A percentile compares a stretch with the other conserved stretches of the same genome.
These are phyloP conservation scores for Procambarus clarkii DNA, from an alignment of 1,140 invertebrate genomes.

Conservation along the genomic window DNA sequence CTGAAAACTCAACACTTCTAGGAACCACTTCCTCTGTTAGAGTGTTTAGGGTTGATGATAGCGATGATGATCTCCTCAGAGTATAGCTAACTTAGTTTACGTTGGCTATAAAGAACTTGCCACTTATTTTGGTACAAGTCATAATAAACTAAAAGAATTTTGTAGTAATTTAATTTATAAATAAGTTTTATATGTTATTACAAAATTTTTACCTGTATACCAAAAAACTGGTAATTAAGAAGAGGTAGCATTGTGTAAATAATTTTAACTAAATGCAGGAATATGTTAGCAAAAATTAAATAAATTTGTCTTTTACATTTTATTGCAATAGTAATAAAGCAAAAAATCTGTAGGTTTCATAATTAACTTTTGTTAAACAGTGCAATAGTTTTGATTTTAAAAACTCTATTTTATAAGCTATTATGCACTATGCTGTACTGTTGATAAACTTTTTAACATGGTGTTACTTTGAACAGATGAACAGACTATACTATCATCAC, in stretches of 20 bases:
- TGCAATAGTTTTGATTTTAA: too few relatives aligned
- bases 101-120: not conserved
- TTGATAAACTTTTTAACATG: too few relatives aligned
- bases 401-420: too few relatives aligned
- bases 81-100: constrained; percentile 15
- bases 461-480: too few relatives aligned
- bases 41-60: constrained; percentile 56
- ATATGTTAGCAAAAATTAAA: not conserved
- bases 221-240: not conserved
- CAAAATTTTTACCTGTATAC: not conserved
- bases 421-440: too few relatives aligned
- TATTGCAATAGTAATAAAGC: not conserved
- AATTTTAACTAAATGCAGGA: not conserved
- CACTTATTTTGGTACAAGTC: not conserved
- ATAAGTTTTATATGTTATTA: not conserved
- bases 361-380: not conserved
- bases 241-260: not conserved
- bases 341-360: not conserved
- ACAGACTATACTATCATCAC: not conserved
- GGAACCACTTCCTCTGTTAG: constrained; percentile 27
- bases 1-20: constrained; percentile 56
- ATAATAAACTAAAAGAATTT: not conserved
- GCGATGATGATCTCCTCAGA: constrained; percentile 58
- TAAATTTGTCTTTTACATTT: not conserved
- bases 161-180: not conserved